Conservation (phyloP, 1,140 invertebrate genomes). For the Nasonia longicornis region DNA sequence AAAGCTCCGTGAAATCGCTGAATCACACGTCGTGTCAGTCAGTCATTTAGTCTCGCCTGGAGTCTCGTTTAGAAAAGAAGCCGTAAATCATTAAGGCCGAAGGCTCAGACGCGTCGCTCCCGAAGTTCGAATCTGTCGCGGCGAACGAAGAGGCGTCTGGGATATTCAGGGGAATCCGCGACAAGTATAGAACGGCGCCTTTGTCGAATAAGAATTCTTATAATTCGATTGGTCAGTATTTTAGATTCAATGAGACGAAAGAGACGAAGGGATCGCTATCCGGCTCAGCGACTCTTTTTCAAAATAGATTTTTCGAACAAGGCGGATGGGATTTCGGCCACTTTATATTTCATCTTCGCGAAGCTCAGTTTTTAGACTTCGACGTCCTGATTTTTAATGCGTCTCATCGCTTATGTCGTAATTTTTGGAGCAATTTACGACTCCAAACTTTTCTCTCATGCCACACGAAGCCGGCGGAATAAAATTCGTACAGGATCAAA, state of each 20-base stretch:
- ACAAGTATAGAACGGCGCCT: neutral
- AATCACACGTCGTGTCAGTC: conserved; percentile 16
- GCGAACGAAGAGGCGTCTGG: neutral
- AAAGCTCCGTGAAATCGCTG: neutral
- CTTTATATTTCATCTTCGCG: neutral
- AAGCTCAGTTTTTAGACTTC: neutral
- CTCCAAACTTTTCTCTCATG: neutral
- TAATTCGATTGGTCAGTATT: conserved; percentile 37
- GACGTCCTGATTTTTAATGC: neutral
- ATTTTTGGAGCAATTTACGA: neutral
- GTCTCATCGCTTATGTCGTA: neutral
- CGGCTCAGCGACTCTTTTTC: neutral
- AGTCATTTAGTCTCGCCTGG: conserved; percentile 4
- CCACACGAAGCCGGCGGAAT: neutral
- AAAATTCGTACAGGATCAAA: neutral
- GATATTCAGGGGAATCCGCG: conserved; percentile 15
- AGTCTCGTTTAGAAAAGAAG: conserved; percentile 21
- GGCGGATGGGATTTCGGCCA: too few relatives aligned
- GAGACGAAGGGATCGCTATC: neutral
- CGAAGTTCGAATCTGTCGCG: conserved; percentile 2
- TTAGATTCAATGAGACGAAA: conserved; percentile 10
- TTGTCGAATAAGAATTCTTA: neutral
- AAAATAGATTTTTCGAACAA: neutral
- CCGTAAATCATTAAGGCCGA: conserved; percentile 29
- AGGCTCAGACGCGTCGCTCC: conserved; percentile 16